A percentile compares a stretch with the other conserved stretches of the same genome.
These are phyloP conservation scores for Ceratina australensis DNA, from an alignment of 1,140 invertebrate genomes.

Conservation along the genomic window DNA sequence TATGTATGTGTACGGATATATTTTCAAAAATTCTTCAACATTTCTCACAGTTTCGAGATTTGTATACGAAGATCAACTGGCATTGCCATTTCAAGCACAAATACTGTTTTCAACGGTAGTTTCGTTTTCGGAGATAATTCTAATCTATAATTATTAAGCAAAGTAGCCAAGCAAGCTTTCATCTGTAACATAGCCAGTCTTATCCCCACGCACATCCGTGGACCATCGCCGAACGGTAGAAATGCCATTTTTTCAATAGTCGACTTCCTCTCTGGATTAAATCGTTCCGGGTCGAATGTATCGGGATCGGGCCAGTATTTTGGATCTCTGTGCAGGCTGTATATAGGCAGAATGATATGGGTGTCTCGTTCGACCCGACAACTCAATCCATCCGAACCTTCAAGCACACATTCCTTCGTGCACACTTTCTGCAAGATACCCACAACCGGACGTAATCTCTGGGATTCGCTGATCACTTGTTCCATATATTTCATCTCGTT, in stretches of 20 bases:
- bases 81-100: slow-evolving; percentile 1
- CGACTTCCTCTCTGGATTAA: slow-evolving; percentile 74
- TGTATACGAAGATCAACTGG: slow-evolving; percentile 44
- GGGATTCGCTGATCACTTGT: slow-evolving; percentile 56
- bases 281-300: slow-evolving; percentile 84
- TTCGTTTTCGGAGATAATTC: slow-evolving; percentile 53
- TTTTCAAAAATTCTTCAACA: no score
- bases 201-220: slow-evolving; percentile 81
- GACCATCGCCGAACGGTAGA: slow-evolving; percentile 83
- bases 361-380: slow-evolving; percentile 48
- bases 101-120: slow-evolving; percentile 42
- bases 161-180: slow-evolving; percentile 46
- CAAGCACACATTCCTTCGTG: slow-evolving; percentile 44
- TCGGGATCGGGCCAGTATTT: slow-evolving; percentile 79
- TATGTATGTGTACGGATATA: no score
- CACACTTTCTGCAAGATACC: slow-evolving; percentile 48
- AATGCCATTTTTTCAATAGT: slow-evolving; percentile 70
- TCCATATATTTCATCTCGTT: slow-evolving; percentile 64
- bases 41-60: neutral
- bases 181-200: slow-evolving; percentile 56
- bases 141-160: slow-evolving; percentile 57
- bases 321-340: slow-evolving; percentile 74
- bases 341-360: slow-evolving; percentile 71
- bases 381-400: slow-evolving; percentile 60
- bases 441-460: slow-evolving; percentile 45